A percentile compares a stretch with the other conserved stretches of the same genome.
These are phyloP conservation scores for Scaptodrosophila latifasciaeformis DNA, from an alignment of 2,888 invertebrate genomes.

Conservation along the genomic window DNA sequence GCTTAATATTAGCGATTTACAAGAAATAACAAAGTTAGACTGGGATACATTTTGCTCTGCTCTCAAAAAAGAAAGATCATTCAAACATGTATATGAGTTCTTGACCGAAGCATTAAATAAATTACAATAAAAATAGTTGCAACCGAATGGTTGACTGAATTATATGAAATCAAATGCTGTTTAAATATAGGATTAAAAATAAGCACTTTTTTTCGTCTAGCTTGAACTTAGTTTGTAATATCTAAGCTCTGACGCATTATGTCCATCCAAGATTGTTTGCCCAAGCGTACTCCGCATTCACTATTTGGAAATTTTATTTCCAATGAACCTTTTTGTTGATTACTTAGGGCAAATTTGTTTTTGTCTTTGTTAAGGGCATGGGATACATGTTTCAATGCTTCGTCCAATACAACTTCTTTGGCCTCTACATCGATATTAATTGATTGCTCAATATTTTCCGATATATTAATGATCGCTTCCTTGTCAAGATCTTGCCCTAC, in stretches of 20 bases:
- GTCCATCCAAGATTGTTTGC: constrained; percentile 74
- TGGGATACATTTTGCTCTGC: too few relatives aligned
- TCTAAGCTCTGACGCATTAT: constrained; percentile 44
- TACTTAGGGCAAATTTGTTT: constrained; percentile 54
- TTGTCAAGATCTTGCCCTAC: constrained; percentile 51
- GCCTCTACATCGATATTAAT: constrained; percentile 62
- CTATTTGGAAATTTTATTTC: constrained; percentile 56
- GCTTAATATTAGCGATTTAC: constrained; percentile 27
- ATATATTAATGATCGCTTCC: constrained; percentile 68
- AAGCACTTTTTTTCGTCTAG: not conserved
- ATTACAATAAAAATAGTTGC: too few relatives aligned
- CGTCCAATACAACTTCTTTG: constrained; percentile 53
- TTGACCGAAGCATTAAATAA: too few relatives aligned
- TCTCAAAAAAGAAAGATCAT: too few relatives aligned
- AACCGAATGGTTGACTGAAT: too few relatives aligned
- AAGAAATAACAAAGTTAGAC: too few relatives aligned
- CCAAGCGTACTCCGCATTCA: constrained; percentile 56
- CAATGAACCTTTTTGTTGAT: constrained; percentile 48
- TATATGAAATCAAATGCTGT: too few relatives aligned
- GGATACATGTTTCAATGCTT: constrained; percentile 58
- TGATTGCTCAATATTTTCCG: constrained; percentile 69
- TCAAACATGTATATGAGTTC: too few relatives aligned
- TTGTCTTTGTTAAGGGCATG: constrained; percentile 55
- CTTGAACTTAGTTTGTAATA: constrained; percentile 2
- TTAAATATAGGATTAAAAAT: not conserved